A percentile compares a stretch with the other conserved stretches of the same genome.
These are phyloP conservation scores for Tuberolachnus salignus DNA, from an alignment of 2,888 invertebrate species.

Conservation along the genomic window DNA sequence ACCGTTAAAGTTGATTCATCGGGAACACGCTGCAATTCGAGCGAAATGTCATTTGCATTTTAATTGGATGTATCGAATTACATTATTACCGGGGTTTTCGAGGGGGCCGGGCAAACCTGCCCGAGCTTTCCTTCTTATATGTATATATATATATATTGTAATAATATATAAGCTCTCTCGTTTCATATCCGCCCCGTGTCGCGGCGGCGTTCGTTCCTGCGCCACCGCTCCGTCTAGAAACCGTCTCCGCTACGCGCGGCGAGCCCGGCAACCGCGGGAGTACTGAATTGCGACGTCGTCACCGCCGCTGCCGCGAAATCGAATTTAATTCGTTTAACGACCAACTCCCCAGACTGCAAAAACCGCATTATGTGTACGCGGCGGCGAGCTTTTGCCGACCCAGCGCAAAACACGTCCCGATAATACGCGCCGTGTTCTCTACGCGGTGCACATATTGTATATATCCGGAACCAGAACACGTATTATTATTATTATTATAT, in stretches of 20 bases:
- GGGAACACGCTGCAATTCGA: conserved; percentile 40
- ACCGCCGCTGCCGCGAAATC: conserved; percentile 22
- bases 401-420: conserved; percentile 27
- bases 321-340: conserved; percentile 52
- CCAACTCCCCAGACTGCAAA: conserved; percentile 11
- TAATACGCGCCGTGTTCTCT: too few relatives aligned
- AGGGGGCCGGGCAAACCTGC: conserved; percentile 33
- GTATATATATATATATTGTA: conserved; percentile 5
- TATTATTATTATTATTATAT: background rate
- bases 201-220: too few relatives aligned
- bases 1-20: conserved; percentile 54
- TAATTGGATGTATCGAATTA: conserved; percentile 56
- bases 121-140: background rate
- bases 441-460: too few relatives aligned
- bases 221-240: background rate
- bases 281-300: conserved; percentile 21
- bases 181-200: conserved; percentile 6
- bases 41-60: conserved; percentile 56
- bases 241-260: background rate
- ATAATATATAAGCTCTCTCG: conserved; percentile 19
- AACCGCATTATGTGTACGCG: background rate
- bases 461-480: too few relatives aligned
- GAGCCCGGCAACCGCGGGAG: background rate
- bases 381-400: conserved; percentile 8
- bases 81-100: conserved; percentile 47